Base-by-base conservation (phyloP, 2,797 vertebrate species). In the Botia almorhae region DNA sequence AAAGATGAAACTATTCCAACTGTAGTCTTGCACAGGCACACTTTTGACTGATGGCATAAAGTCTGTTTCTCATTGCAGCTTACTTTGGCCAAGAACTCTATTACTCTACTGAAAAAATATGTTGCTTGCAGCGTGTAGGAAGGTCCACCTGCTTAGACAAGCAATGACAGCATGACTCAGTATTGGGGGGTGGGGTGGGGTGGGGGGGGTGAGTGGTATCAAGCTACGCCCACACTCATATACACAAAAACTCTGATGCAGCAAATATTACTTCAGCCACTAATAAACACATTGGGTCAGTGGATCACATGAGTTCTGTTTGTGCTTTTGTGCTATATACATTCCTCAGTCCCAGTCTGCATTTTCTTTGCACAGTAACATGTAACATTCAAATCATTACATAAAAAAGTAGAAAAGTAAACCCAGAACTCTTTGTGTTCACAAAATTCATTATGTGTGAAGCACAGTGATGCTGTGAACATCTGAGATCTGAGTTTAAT, bases 1-100 rank as follows among this genome's bases (percentile, higher is more conserved):
- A 78, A 56, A 81, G 68, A 21, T 33, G 17, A 68, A 69, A 60
- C 53, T 29, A 64, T 61, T 29, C 58, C 43, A 46, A 46, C 43
- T 29, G 12, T 61, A 58, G 56, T 58, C 21, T 23, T 58, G 56
- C 8, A 14, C 4, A 21, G 12, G 1, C 23, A 29, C 21, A 61
- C 5, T 29, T 14, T 2, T 61, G 12, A 29, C 26, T 4, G 29
- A 21, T 7, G 7, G 60, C 13, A 63, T 33, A 8, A 29, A 63
- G 26, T 29, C 26, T 33, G 23, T 5, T 33, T 26, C 60, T 61
- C 26, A 63, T 63, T 33, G 26, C 5, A 33, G 60, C 12, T 63
- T 63, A 63, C 29, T 33, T 63, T 33, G 60, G 60, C 60, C 60
- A 33, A 33, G 60, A 33, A 63, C 33, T 55, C n/a, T 39, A 53